These are phyloP conservation scores for Grallaria varia DNA, from an alignment of 2,113 vertebrate species.

Conservation along the genomic window DNA sequence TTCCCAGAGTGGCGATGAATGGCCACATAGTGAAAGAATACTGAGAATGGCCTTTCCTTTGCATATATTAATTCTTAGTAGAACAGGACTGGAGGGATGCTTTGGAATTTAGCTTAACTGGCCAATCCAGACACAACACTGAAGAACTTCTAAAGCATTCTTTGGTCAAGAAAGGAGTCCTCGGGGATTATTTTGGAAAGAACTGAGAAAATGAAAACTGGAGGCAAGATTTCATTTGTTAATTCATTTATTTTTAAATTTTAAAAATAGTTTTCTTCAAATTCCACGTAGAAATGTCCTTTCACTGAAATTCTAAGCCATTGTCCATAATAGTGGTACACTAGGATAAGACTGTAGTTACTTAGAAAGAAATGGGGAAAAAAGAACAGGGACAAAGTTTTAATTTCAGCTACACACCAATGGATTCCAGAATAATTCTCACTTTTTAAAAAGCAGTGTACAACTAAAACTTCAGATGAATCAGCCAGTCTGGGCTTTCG, in stretches of 20 bases:
- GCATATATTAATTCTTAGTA: not conserved
- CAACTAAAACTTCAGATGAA: not conserved
- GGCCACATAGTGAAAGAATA: not conserved
- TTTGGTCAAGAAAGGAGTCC: not conserved
- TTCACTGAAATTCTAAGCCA: not conserved
- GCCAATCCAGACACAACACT: not conserved
- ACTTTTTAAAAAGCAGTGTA: not conserved
- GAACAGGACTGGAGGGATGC: not conserved
- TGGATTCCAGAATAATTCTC: not conserved
- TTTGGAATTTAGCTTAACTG: not conserved
- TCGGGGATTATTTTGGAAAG: not conserved
- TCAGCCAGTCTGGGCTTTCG: not conserved
- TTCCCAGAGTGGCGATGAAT: not conserved
- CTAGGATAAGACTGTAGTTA: not conserved
- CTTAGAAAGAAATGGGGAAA: not conserved
- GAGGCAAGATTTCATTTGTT: not conserved
- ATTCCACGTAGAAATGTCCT: not conserved
- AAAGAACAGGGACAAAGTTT: not conserved
- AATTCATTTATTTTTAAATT: not conserved
- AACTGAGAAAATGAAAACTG: not conserved
- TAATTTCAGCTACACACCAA: not conserved
- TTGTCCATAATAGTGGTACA: fast-evolving
- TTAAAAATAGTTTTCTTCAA: not conserved
- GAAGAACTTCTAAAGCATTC: not conserved
- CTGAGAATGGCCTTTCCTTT: not conserved